Percentiles rank a stretch among this genome's conserved stretches.
Conservation (phyloP, 2,113 vertebrate genomes). For the Puma concolor region DNA sequence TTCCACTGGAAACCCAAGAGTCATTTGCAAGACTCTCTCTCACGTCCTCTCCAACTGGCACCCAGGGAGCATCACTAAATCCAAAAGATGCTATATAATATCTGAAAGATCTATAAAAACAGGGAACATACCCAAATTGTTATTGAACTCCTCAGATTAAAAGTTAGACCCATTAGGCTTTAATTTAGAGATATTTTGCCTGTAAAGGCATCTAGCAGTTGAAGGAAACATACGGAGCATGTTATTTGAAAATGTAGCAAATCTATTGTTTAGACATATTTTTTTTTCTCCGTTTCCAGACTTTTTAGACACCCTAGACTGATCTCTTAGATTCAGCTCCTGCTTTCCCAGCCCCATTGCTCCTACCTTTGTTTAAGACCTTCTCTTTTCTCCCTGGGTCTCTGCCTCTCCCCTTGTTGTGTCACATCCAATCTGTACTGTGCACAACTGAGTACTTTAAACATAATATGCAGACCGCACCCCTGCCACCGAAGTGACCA, state of each 20-base stretch:
- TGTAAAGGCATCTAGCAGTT: background rate
- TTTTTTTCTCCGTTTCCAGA: background rate
- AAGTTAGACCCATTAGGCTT: background rate
- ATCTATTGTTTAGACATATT: background rate
- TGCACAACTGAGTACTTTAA: background rate
- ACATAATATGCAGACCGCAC: background rate
- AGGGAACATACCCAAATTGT: background rate
- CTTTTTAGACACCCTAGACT: background rate
- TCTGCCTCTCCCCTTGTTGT: background rate
- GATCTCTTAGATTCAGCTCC: background rate
- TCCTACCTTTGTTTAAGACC: background rate
- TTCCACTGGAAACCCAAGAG: background rate
- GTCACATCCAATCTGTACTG: background rate
- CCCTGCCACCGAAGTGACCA: background rate
- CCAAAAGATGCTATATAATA: background rate
- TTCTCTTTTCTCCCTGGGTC: background rate
- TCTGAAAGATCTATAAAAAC: background rate
- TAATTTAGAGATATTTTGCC: constrained; percentile 12
- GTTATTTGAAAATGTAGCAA: background rate
- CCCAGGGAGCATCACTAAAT: background rate
- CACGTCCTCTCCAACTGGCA: background rate
- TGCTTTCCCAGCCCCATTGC: background rate
- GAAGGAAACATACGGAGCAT: background rate
- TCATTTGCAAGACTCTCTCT: background rate
- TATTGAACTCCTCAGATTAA: background rate